phyloP scores from a whole-genome alignment of 2,888 invertebrate species.

The Mayetiola destructor region DNA sequence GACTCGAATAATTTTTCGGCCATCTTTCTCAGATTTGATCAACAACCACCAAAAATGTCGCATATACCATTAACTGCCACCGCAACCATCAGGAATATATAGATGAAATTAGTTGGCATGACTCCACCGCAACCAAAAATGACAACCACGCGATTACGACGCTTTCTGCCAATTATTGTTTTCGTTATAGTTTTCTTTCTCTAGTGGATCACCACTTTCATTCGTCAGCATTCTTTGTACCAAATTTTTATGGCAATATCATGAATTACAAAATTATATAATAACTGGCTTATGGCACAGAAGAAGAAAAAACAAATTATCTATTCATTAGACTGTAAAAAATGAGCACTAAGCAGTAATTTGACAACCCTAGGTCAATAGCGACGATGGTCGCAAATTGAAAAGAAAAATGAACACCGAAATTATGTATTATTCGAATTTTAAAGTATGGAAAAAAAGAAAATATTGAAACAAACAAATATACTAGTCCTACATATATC shows the following conservation, averaged over 20 bases:
- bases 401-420: neutral
- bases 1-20: too few relatives aligned
- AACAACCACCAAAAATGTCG: too few relatives aligned
- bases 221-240: neutral
- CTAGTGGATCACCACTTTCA: neutral
- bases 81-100: too few relatives aligned
- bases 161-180: too few relatives aligned
- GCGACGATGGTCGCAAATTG: neutral
- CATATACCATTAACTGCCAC: too few relatives aligned
- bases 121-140: too few relatives aligned
- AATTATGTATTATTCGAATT: neutral
- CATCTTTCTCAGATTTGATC: too few relatives aligned
- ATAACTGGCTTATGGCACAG: too few relatives aligned
- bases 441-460: neutral
- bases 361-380: conserved; percentile 13
- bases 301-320: too few relatives aligned
- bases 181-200: neutral
- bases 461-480: neutral
- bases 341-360: neutral
- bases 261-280: neutral
- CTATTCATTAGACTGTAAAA: neutral
- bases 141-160: too few relatives aligned
- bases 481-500: too few relatives aligned
- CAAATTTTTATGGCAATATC: neutral
- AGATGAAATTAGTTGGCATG: too few relatives aligned